Conservation (phyloP, 2,888 invertebrate genomes). For the Catonia carolina region DNA sequence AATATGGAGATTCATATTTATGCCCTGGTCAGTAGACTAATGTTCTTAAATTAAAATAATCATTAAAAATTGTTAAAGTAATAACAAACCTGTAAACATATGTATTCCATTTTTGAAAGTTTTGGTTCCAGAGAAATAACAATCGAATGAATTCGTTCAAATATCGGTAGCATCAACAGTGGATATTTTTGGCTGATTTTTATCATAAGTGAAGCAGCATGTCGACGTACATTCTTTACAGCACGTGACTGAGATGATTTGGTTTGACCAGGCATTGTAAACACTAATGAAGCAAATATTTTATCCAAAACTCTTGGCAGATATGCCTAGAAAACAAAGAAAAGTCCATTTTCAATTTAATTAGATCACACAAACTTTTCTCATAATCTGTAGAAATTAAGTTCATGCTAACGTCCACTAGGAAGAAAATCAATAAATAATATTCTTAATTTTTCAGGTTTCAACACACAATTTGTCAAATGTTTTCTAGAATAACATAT, state of each 20-base stretch:
- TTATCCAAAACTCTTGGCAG: slow-evolving; percentile 78
- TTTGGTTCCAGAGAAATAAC: slow-evolving; percentile 60
- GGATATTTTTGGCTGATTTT: slow-evolving; percentile 87
- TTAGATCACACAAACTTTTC: too few species aligned
- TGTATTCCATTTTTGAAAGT: slow-evolving; percentile 72
- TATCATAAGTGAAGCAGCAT: slow-evolving; percentile 84
- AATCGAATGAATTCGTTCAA: slow-evolving; percentile 73
- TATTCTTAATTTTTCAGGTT: too few species aligned
- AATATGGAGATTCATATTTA: too few species aligned
- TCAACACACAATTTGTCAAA: too few species aligned
- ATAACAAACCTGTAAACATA: slow-evolving; percentile 64
- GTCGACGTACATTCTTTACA: slow-evolving; percentile 78
- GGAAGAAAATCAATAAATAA: too few species aligned
- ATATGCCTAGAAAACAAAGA: slow-evolving; percentile 41
- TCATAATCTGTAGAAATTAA: too few species aligned
- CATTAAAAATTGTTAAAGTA: too few species aligned
- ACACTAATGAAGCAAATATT: slow-evolving; percentile 77
- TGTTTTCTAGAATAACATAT: too few species aligned
- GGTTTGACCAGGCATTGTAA: slow-evolving; percentile 55
- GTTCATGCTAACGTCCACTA: too few species aligned
- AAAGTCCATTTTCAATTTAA: not conserved
- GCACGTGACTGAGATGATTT: slow-evolving; percentile 61
- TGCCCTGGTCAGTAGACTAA: too few species aligned
- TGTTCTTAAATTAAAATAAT: too few species aligned
- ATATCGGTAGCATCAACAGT: slow-evolving; percentile 73